Base-by-base conservation (phyloP, 2,888 invertebrate genomes). In the Mamestra brassicae region DNA sequence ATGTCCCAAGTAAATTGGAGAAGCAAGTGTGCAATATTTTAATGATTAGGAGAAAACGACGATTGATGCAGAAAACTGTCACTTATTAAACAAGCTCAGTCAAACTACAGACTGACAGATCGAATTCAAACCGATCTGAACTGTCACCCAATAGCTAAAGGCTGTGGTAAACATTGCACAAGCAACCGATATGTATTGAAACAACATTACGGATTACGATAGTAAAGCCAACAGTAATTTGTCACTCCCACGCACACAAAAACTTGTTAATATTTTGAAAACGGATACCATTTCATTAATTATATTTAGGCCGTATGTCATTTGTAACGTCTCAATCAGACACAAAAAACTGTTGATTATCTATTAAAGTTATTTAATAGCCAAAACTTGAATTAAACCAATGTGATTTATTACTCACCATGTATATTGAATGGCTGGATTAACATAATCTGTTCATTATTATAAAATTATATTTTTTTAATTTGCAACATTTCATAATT, bases 231-330 rank as follows among this genome's bases (percentile, higher is more conserved):
- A 64, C 61, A 76, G 71, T 74, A 72, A 88, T 86, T 84, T 85
- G 83, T 87, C 88, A 89, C 88, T 87, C 91, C 90, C 87, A 90
- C 92, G 91, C 93, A 89, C 90, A 74, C 85, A 85, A 89, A 89
- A 89, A 89, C 87, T 85, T 86, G 87, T 85, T 89, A 85, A 87
- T 86, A 89, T 89, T 89, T 89, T 87, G 84, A 86, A 88, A 89
- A 87, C 89, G 84, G 84, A 79, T 86, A 87, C 86, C 85, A 89
- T 88, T 88, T 80, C 80, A 85, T 90, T 90, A 90, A 90, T 88
- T 87, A 87, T 89, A 86, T 87, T 88, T 85, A 85, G 81, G 85
- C 85, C 86, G 81, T 89, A 80, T 83, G 87, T 89, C 88, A 86
- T 89, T 80, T 80, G 73, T 87, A 88, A 89, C 86, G 87, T 89